Base-by-base conservation (phyloP, 2,113 vertebrate genomes). In the Phalacrocorax aristotelis region DNA sequence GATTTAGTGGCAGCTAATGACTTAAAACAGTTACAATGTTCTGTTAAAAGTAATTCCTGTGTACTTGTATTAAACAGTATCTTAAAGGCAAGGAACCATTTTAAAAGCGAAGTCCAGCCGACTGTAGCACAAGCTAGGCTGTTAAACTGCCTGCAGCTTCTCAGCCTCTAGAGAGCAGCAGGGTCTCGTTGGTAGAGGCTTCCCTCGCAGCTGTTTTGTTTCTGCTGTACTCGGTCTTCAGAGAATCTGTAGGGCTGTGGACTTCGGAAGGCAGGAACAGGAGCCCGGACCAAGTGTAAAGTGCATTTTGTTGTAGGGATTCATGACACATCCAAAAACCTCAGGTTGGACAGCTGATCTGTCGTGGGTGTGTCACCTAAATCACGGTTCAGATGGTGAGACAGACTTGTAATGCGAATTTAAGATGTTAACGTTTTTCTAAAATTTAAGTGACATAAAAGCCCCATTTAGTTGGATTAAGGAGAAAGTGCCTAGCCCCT, bases 121-220 rank as follows among this genome's bases (percentile, higher is more conserved):
- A 1, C 5, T 11, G 13, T 6, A 3, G 18, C 7, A 19, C 19
- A 16, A 40, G 30, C 7, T 6, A 4, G 29, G 38, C 46, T 65
- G 26, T 49, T 29, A 1, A 2, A 6, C 10, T 79, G 34, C 40
- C 46, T 61, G 69, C 17, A 69, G 55, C 29, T 65, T 21, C 49
- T 66, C 38, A 19, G 34, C 89, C 94, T 10, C 86, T 25, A 90
- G 94, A 86, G 88, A 90, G 94, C 93, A 94, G 79, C 66, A 88
- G 76, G 87, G 19, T 4, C 54, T 61, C 4, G 15, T 6, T 40
- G 75, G 18, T 15, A 4, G 8, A 21, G 57, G 32, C 10, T 27
- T 15, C 26, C 46, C 17, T 7, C 11, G 22, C 10, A 34, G 34
- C 21, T 36, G 1, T 6, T 11, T 7, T 12, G 27, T 25, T 6